Evolutionary conservation across 92 coral and sea anemone genomes (phyloP).

Genomic region (Hydrozoanthus gracilis): DNA sequence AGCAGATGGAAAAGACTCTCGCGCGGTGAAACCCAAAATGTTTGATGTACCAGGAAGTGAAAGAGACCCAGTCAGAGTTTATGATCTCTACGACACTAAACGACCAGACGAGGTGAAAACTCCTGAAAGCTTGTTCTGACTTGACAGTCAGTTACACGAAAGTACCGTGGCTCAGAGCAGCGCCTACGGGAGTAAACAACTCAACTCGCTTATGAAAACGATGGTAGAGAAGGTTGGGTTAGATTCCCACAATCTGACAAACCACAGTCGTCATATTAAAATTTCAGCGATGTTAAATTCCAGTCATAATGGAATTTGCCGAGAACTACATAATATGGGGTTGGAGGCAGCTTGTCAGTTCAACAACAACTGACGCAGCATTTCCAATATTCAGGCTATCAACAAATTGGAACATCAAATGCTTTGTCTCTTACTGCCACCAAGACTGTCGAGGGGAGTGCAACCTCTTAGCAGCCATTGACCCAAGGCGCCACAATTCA

Average conservation of each 20-base stretch:
- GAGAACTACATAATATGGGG: too few relatives aligned
- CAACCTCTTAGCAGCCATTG: too few relatives aligned
- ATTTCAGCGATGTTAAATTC: too few relatives aligned
- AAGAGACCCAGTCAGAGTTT: conserved; percentile 48
- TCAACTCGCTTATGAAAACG: conserved; percentile 46
- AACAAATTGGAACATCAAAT: too few relatives aligned
- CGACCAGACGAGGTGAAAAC: conserved; percentile 51
- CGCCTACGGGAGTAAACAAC: conserved; percentile 38
- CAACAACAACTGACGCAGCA: too few relatives aligned
- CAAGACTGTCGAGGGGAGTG: too few relatives aligned
- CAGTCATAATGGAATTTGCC: too few relatives aligned
- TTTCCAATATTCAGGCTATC: too few relatives aligned
- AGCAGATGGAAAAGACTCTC: conserved; percentile 56
- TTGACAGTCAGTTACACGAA: conserved; percentile 35
- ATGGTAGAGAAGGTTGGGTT: conserved; percentile 51
- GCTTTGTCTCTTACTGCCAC: too few relatives aligned
- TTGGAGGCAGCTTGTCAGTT: too few relatives aligned
- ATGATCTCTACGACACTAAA: conserved; percentile 38
- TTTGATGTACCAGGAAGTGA: conserved; percentile 49
- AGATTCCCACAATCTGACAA: background rate
- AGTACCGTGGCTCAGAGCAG: conserved; percentile 45
- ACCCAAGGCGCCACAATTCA: too few relatives aligned
- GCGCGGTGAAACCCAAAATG: conserved; percentile 51
- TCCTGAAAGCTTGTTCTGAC: conserved; percentile 40
- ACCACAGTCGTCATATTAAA: background rate